phyloP scores from a whole-genome alignment of 2,797 vertebrate species.

The Decapterus maruadsi region DNA sequence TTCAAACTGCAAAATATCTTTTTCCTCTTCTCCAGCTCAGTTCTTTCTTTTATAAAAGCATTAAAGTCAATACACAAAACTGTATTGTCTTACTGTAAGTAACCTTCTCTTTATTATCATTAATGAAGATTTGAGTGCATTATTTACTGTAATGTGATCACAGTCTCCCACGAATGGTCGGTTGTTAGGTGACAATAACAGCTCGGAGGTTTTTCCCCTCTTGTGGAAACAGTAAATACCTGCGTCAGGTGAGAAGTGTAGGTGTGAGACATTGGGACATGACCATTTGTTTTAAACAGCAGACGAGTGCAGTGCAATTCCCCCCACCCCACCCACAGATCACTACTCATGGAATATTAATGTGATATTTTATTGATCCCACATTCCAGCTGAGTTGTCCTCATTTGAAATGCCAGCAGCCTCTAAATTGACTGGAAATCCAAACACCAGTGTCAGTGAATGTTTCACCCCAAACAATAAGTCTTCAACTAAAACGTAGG shows the following conservation, averaged over 20 bases:
- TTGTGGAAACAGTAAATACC: background rate
- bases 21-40: no score
- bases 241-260: background rate
- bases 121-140: no score
- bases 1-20: no score
- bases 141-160: no score
- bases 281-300: background rate
- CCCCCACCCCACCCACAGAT: background rate
- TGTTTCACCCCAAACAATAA: background rate
- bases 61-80: no score
- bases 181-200: background rate
- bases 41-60: no score
- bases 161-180: background rate
- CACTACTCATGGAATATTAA: constrained; percentile 25
- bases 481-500: background rate
- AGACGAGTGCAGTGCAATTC: background rate
- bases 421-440: constrained; percentile 17
- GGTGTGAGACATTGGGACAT: background rate
- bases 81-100: no score
- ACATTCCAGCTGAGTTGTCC: background rate
- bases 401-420: constrained; percentile 6
- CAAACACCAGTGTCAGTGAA: background rate
- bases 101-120: no score
- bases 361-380: constrained; percentile 22
- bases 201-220: background rate